Evolutionary conservation across 2,888 invertebrate species (phyloP), one percentile per base, ranked within the genome.

Genomic region (Saturnia pavonia): DNA sequence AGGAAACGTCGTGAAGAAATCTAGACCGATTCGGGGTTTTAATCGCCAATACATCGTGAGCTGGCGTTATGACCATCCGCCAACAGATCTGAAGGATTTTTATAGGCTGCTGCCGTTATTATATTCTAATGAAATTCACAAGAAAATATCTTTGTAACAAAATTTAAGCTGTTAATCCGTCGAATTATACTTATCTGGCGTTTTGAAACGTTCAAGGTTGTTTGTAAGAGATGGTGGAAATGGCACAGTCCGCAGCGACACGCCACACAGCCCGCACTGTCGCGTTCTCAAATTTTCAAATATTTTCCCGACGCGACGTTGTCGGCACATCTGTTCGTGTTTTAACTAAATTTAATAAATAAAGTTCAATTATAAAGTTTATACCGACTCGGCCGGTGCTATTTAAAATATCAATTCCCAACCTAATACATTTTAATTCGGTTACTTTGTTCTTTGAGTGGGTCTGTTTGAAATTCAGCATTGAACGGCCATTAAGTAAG

Each of bases 391-490:
- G 70, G 34, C 54, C 51, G 48, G 43, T 68, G 71, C 70, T 71
- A 69, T 68, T 72, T 72, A 73, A 74, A 74, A 77, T 74, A 71
- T 71, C 70, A 76, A 76, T 75, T 75, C 72, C 70, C 48, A 74
- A 75, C 74, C 72, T 72, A 74, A 70, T 76, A 68, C 70, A 73
- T 74, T 77, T 74, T 75, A 74, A 76, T 72, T 74, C 72, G 34
- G 67, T 72, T 74, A 71, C 71, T 72, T 71, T 71, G 71, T 74
- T 72, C 69, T 69, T 68, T 67, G 72, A 48, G 71, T 22, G 45
- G 43, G 34, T 65, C 40, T 19, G n/a, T 65, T 22, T 40, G n/a
- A 65, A 40, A 65, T 65, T 65, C 34, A n/a, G 12, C 27, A 19
- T 3, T 40, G 54, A 40, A 7, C n/a, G n/a, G 40, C 65, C 65